phyloP scores from a whole-genome alignment of 2,113 vertebrate species.

The Eptesicus fuscus region DNA sequence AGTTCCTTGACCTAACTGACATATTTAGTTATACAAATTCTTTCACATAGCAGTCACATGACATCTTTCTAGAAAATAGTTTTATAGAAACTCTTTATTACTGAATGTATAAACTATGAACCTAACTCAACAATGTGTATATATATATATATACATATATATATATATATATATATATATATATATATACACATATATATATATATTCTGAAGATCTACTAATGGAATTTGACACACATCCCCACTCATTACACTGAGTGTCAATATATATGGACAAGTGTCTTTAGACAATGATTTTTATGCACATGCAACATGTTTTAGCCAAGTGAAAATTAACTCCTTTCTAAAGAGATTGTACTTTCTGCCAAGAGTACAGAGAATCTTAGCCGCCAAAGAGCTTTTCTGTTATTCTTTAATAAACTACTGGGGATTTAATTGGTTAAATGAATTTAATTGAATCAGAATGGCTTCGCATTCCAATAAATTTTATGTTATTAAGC shows the following conservation, averaged over 20 bases:
- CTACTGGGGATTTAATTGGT: not conserved
- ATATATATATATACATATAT: not conserved
- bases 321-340: slow-evolving; percentile 14
- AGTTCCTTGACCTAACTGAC: not conserved
- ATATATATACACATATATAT: not conserved
- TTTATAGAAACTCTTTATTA: not conserved
- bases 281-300: slow-evolving; percentile 34
- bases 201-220: not conserved
- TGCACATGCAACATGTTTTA: not conserved
- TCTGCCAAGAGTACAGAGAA: not conserved
- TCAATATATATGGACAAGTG: not conserved
- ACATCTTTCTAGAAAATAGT: not conserved
- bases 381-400: not conserved
- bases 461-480: slow-evolving; percentile 28
- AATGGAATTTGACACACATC: not conserved
- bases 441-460: slow-evolving; percentile 37
- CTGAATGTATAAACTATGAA: not conserved
- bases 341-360: not conserved
- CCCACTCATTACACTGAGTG: not conserved
- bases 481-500: slow-evolving; percentile 14
- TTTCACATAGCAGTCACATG: not conserved
- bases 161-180: no score
- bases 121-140: not conserved
- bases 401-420: not conserved
- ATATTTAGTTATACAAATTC: not conserved